Evolutionary conservation across 2,797 vertebrate species (phyloP), one percentile per base, ranked within the genome.

Genomic region (Acipenser oxyrinchus): DNA sequence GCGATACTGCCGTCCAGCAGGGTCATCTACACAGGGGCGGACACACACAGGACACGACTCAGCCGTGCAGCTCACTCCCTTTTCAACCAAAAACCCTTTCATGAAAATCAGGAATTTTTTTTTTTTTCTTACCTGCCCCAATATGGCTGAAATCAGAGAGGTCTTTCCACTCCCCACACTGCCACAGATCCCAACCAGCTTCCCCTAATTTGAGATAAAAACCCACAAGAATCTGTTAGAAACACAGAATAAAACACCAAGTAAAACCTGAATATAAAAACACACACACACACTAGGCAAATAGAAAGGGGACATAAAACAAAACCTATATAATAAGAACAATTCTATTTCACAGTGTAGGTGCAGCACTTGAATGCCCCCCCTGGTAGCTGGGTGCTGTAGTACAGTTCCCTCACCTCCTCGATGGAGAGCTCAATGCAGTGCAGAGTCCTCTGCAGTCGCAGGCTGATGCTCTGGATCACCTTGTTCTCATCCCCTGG

Each of bases 111-210:
- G 37, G 37, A 37, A 5, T 37, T 37, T 37, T 37, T 37, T 37
- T 37, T 37, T 37, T 37, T 64, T 60, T 75, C 84, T 89, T 79
- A 96, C 94, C 93, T 97, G 94, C 77, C 95, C 95, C 68, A 97
- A 87, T 78, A 96, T 84, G 64, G 94, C 91, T 15, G 94, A 93
- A 72, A 94, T 89, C 63, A 97, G 86, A 3, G 95, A 96, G 6
- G 93, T 94, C 81, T 97, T 97, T 73, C 95, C 94, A 5, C 94
- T 93, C 78, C 94, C 94, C 68, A 96, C 94, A 68, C 92, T 93
- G 70, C 94, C 94, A 71, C 94, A 96, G 79, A 96, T 93, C 60
- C 94, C 95, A 57, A 96, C 86, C 77, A 96, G 86, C 74, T 89
- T 90, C 60, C 92, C 94, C 94, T 95, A 75, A 6, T 69, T 15